Evolutionary conservation across 2,888 invertebrate species (phyloP).

Genomic region (Sminthurinus aureus): DNA sequence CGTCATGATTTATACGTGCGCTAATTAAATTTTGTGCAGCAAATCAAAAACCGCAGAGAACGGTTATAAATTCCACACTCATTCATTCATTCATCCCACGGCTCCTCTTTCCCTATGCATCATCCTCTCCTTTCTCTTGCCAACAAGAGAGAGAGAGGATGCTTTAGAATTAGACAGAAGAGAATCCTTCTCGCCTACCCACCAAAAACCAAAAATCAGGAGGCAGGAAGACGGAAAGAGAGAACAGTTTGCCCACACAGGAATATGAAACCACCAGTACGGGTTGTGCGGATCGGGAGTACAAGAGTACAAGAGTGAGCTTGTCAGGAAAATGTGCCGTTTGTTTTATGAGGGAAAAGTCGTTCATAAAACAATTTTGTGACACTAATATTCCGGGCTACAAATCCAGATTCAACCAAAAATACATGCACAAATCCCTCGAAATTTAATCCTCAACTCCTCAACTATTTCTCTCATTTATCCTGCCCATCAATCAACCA

Average conservation of each 20-base stretch:
- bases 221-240: not conserved
- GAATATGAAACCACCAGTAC: not conserved
- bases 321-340: conserved; percentile 33
- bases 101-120: not conserved
- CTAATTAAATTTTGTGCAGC: conserved; percentile 55
- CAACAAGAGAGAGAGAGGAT: no score
- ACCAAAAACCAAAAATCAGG: no score
- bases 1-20: conserved; percentile 52
- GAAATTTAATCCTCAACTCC: not conserved
- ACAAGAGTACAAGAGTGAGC: conserved; percentile 5
- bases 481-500: not conserved
- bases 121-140: not conserved
- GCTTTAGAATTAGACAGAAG: no score
- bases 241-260: conserved; percentile 24
- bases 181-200: no score
- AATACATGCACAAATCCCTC: not conserved
- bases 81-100: not conserved
- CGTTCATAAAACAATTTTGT: conserved; percentile 31
- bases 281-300: conserved; percentile 17
- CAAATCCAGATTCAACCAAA: not conserved
- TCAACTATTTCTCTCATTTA: no score
- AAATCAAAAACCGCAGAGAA: conserved; percentile 55
- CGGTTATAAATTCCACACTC: conserved; percentile 40
- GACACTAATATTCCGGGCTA: conserved; percentile 18
- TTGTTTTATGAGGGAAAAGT: not conserved